Evolutionary conservation across 2,797 vertebrate species (phyloP).

Genomic region (Lagorchestes hirsutus): DNA sequence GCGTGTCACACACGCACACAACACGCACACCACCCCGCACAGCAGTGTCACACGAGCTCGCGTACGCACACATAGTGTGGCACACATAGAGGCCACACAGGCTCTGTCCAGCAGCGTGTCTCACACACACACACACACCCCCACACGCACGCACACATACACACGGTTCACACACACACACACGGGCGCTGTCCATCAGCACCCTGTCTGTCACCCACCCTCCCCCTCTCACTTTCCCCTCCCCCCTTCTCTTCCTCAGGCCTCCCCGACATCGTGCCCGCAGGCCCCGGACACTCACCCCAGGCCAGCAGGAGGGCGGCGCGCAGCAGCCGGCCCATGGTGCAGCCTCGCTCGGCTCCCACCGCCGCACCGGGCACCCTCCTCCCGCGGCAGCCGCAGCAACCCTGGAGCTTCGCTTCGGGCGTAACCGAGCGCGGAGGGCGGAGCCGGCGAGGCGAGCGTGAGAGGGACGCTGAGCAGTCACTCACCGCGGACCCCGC

Average conservation of each 20-base stretch:
- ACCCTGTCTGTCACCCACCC: background rate
- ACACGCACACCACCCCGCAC: no score
- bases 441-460: constrained; percentile 51
- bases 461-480: constrained; percentile 36
- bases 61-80: background rate
- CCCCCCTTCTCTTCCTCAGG: background rate
- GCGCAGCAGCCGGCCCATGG: constrained; percentile 73
- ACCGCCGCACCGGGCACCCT: constrained; percentile 41
- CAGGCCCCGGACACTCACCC: constrained; percentile 71
- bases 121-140: no score
- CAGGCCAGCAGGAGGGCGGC: constrained; percentile 65
- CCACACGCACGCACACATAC: background rate
- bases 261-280: background rate
- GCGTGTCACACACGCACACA: no score
- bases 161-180: background rate
- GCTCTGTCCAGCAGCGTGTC: background rate
- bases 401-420: constrained; percentile 60
- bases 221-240: background rate
- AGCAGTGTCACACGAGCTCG: background rate
- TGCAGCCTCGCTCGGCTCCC: constrained; percentile 75
- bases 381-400: constrained; percentile 55
- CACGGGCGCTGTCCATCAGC: background rate
- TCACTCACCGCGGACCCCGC: constrained; percentile 57
- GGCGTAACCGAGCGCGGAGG: constrained; percentile 51
- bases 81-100: background rate